A percentile compares a stretch with the other conserved stretches of the same genome.
phyloP scores from a whole-genome alignment of 2,797 vertebrate genomes.

The Ctenochaetus hawaiiensis region DNA sequence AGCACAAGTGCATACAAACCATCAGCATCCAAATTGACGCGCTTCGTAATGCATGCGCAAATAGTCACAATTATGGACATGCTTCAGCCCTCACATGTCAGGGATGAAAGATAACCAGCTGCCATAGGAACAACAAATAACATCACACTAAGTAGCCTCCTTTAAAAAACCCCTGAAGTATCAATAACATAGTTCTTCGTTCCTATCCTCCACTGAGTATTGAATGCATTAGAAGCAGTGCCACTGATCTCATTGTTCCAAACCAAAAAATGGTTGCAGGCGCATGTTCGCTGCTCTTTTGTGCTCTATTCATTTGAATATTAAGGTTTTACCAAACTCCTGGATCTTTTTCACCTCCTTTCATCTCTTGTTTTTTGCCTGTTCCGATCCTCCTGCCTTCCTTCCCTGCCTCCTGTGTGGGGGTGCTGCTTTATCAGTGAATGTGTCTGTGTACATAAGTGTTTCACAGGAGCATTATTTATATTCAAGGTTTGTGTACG shows the following conservation, averaged over 20 bases:
- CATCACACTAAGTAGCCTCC: constrained; percentile 46
- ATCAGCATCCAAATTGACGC: constrained; percentile 4
- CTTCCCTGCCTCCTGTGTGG: constrained; percentile 5
- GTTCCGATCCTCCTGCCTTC: constrained; percentile 21
- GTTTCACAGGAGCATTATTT: constrained; percentile 59
- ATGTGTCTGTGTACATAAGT: constrained; percentile 28
- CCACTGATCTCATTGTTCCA: constrained; percentile 53
- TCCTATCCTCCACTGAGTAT: constrained; percentile 25
- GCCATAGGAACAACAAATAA: constrained; percentile 63
- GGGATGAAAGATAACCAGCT: constrained; percentile 51
- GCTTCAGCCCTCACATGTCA: constrained; percentile 47
- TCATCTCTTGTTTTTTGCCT: constrained; percentile 2
- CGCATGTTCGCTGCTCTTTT: constrained; percentile 47
- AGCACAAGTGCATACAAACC: constrained; percentile 1
- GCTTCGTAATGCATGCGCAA: constrained; percentile 36
- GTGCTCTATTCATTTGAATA: constrained; percentile 58
- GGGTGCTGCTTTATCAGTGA: constrained; percentile 44
- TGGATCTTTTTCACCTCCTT: constrained; percentile 33
- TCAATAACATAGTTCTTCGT: constrained; percentile 71
- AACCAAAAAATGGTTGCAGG: constrained; percentile 47
- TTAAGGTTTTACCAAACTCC: constrained; percentile 42
- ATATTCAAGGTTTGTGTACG: constrained; percentile 45
- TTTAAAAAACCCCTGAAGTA: constrained; percentile 56
- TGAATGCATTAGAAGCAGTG: constrained; percentile 27
- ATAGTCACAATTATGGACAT: constrained; percentile 44